Percentiles rank a stretch among this genome's conserved stretches.
Evolutionary conservation across 2,113 vertebrate genomes (phyloP).

Genomic region (Prunella himalayana): DNA sequence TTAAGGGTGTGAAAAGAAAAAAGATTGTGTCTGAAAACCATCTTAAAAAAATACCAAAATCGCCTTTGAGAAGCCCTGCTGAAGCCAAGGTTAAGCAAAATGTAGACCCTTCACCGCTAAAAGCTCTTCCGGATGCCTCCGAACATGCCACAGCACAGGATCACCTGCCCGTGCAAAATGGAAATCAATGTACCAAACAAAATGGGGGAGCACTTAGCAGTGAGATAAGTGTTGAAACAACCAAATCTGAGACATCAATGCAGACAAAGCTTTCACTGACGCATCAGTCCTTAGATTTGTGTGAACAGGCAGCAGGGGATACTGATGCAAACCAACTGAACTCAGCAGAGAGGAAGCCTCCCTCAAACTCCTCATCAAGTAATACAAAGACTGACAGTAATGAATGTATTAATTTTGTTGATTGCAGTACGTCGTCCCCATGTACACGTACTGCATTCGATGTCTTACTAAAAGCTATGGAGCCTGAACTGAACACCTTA

Average conservation of each 20-base stretch:
- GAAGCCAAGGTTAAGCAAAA: constrained; percentile 78
- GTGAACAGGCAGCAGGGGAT: constrained; percentile 62
- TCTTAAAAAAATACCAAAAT: constrained; percentile 94
- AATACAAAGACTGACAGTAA: constrained; percentile 69
- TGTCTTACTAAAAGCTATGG: constrained; percentile 96
- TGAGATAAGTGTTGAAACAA: constrained; percentile 29
- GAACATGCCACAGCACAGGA: constrained; percentile 46
- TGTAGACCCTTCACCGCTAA: constrained; percentile 49
- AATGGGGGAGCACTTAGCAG: constrained; percentile 61
- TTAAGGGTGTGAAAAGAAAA: constrained; percentile 96
- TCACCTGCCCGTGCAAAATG: constrained; percentile 42
- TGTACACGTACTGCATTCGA: constrained; percentile 86
- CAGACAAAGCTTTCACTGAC: constrained; percentile 56
- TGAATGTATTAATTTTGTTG: constrained; percentile 65
- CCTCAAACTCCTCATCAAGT: constrained; percentile 45
- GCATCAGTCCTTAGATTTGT: constrained; percentile 63
- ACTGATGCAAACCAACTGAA: constrained; percentile 21
- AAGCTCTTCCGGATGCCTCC: constrained; percentile 56
- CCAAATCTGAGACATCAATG: constrained; percentile 59
- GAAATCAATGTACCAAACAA: constrained; percentile 65
- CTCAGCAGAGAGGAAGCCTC: constrained; percentile 13
- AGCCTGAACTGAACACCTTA: constrained; percentile 92
- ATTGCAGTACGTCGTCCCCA: constrained; percentile 65
- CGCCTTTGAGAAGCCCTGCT: constrained; percentile 87
- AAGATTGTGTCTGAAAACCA: constrained; percentile 94